Conservation (phyloP, 2,113 vertebrate genomes). For the Pseudolaguvia tuberculata region DNA sequence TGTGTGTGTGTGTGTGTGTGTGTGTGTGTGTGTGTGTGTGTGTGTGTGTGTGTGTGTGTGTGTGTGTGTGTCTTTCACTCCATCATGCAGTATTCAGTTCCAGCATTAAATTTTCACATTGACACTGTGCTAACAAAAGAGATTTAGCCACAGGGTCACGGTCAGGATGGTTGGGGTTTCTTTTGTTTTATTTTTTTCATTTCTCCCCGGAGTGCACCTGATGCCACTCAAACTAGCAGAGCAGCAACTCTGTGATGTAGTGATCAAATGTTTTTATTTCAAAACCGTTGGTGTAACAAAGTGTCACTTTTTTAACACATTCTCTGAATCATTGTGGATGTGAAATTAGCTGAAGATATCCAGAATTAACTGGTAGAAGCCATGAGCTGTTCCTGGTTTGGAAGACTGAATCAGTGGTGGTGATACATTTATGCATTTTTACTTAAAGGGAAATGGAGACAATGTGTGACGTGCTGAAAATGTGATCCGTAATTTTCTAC, state of each 20-base stretch:
- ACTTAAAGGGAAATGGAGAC: too few relatives aligned
- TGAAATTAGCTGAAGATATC: neutral
- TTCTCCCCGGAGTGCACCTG: neutral
- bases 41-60: neutral
- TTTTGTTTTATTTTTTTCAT: neutral
- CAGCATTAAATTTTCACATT: constrained; percentile 47
- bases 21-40: too few relatives aligned
- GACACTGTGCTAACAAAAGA: constrained; percentile 44
- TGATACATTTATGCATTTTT: too few relatives aligned
- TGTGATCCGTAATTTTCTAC: neutral
- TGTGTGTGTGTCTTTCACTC: constrained; percentile 36
- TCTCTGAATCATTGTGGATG: constrained; percentile 5
- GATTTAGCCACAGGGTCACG: constrained; percentile 22
- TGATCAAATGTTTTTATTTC: neutral
- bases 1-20: constrained; percentile 22
- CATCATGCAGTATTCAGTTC: constrained; percentile 48
- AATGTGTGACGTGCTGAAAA: neutral
- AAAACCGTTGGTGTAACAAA: neutral
- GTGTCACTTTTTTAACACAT: neutral
- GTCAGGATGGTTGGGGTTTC: neutral
- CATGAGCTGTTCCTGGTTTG: neutral
- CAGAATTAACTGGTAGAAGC: neutral
- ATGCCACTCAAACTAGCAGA: neutral
- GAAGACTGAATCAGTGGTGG: neutral
- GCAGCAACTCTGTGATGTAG: neutral